These are phyloP conservation scores for Idaea straminata DNA, from an alignment of 2,888 invertebrate species.

Conservation along the genomic window DNA sequence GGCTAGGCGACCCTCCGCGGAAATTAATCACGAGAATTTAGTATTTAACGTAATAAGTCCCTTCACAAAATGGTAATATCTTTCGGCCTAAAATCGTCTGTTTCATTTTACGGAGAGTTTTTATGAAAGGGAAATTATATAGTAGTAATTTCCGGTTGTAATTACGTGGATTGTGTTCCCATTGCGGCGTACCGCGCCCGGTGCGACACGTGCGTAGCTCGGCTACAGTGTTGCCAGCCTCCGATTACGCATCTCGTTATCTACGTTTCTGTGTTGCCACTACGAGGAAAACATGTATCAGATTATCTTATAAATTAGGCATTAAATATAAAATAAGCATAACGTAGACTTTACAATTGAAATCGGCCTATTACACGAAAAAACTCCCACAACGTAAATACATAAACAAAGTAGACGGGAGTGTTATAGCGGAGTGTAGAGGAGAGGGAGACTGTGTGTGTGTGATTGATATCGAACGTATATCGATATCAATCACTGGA, in stretches of 20 bases:
- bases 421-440: no score
- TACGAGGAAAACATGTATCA: neutral
- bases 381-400: neutral
- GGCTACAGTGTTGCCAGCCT: neutral
- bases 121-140: neutral
- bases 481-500: constrained; percentile 21
- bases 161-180: neutral
- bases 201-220: neutral
- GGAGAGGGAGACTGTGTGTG: neutral
- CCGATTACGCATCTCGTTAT: neutral
- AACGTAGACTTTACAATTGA: neutral
- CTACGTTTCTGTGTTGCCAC: neutral
- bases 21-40: constrained; percentile 32
- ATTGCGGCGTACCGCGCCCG: neutral
- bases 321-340: neutral
- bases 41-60: constrained; percentile 27
- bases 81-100: constrained; percentile 10
- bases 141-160: neutral
- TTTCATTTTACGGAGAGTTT: constrained; percentile 2
- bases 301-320: neutral
- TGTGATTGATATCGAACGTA: neutral
- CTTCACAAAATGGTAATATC: constrained; percentile 15
- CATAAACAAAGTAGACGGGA: neutral
- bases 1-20: constrained; percentile 2
- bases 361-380: neutral